phyloP scores from a whole-genome alignment of 2,797 vertebrate species.

The Urocyon cinereoargenteus region DNA sequence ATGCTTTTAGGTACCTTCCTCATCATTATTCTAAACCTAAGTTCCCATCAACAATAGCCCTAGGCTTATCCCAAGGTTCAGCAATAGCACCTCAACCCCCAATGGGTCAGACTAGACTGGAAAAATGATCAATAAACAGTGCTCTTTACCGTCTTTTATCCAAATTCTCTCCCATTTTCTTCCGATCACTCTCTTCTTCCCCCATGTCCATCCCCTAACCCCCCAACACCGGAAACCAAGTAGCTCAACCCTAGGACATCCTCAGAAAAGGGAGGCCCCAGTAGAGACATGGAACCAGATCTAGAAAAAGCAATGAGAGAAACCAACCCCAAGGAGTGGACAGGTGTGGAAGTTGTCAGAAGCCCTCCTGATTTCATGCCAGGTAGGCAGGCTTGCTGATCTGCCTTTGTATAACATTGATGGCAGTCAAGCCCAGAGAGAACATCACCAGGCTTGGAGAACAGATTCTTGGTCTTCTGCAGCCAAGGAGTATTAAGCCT shows the following conservation, averaged over 20 bases:
- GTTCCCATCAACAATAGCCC: conserved; percentile 48
- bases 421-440: conserved; percentile 41
- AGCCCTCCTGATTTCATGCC: conserved; percentile 42
- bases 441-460: conserved; percentile 10
- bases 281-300: conserved; percentile 55
- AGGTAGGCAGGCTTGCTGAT: conserved; percentile 53
- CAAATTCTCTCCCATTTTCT: conserved; percentile 60
- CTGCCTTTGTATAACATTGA: conserved; percentile 1
- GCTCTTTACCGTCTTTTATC: conserved; percentile 32
- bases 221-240: conserved; percentile 38
- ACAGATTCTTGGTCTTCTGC: conserved; percentile 64
- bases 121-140: conserved; percentile 27
- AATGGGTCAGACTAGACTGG: conserved; percentile 11
- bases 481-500: conserved; percentile 66
- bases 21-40: conserved; percentile 27
- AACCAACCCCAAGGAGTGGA: conserved; percentile 50
- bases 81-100: conserved; percentile 69
- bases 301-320: conserved; percentile 58
- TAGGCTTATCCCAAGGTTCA: conserved; percentile 32
- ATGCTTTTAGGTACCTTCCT: conserved; percentile 34
- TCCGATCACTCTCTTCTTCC: background rate
- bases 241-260: conserved; percentile 56
- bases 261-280: conserved; percentile 48
- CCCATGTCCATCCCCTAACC: background rate
- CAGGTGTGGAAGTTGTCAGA: conserved; percentile 57